These are phyloP conservation scores for Polyploca ridens DNA, from an alignment of 2,888 invertebrate genomes.

Conservation along the genomic window DNA sequence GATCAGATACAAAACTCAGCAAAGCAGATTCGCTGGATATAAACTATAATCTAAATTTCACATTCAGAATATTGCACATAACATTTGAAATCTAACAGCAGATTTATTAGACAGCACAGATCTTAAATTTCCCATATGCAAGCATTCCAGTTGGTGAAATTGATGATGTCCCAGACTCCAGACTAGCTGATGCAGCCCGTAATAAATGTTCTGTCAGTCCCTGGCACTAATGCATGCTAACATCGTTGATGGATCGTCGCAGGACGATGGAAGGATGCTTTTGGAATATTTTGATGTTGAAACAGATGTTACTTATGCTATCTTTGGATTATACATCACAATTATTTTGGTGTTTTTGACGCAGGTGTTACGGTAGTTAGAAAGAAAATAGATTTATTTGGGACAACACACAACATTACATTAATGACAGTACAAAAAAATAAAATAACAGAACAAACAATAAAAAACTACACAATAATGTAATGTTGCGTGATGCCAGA, in stretches of 20 bases:
- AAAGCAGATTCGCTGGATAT: neutral
- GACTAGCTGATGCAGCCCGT: slow-evolving; percentile 33
- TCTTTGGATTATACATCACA: neutral
- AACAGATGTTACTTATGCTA: neutral
- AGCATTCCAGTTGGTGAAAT: slow-evolving; percentile 25
- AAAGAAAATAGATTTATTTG: too few relatives aligned
- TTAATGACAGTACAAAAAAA: too few relatives aligned
- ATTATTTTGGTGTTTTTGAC: neutral
- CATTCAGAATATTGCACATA: too few relatives aligned
- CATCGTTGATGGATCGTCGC: slow-evolving; percentile 12
- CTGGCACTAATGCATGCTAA: slow-evolving; percentile 30
- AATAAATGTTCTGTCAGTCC: slow-evolving; percentile 45
- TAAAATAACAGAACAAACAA: too few relatives aligned
- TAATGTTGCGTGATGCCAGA: too few relatives aligned
- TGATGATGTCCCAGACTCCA: slow-evolving; percentile 37
- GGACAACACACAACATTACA: too few relatives aligned
- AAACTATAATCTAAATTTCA: slow-evolving; percentile 14
- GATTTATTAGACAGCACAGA: slow-evolving; percentile 26
- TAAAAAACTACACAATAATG: too few relatives aligned
- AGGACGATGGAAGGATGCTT: neutral
- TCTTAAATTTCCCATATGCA: slow-evolving; percentile 7
- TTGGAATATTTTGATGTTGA: neutral
- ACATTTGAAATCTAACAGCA: slow-evolving; percentile 11
- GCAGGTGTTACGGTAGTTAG: too few relatives aligned
- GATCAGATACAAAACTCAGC: too few relatives aligned